These are phyloP conservation scores for Phoebastria nigripes DNA, from an alignment of 2,797 vertebrate species.

Conservation along the genomic window DNA sequence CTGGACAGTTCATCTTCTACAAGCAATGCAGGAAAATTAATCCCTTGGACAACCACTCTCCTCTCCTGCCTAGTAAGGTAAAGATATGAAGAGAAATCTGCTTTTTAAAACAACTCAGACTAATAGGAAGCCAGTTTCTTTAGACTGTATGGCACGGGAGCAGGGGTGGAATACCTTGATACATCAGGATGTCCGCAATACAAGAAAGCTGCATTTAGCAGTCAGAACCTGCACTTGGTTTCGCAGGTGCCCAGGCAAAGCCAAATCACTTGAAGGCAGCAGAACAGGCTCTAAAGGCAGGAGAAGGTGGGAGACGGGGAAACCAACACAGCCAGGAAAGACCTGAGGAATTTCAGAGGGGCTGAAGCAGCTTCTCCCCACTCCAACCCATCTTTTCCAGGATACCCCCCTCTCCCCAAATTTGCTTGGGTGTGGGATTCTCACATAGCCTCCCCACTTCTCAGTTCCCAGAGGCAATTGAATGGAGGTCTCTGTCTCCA, in stretches of 20 bases:
- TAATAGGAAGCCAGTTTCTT: not conserved
- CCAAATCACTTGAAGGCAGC: not conserved
- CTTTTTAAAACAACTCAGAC: not conserved
- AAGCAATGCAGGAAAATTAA: not conserved
- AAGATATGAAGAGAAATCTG: not conserved
- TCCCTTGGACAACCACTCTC: not conserved
- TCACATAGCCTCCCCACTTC: not conserved
- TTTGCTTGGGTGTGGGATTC: fast-evolving
- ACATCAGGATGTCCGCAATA: fast-evolving
- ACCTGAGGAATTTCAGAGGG: not conserved
- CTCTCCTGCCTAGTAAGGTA: not conserved
- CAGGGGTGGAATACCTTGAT: not conserved
- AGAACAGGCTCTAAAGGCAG: not conserved
- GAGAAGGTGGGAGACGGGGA: not conserved
- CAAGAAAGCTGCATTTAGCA: not conserved
- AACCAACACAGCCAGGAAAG: not conserved
- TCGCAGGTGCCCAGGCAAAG: not conserved
- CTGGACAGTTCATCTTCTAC: not conserved
- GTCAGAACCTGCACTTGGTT: not conserved
- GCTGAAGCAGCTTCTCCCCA: not conserved
- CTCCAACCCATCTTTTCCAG: not conserved
- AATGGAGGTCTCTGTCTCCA: not conserved
- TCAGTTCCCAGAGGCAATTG: not conserved
- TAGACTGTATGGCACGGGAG: not conserved
- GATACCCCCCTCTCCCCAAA: not conserved